A percentile compares a stretch with the other conserved stretches of the same genome.
Evolutionary conservation across 2,888 invertebrate genomes (phyloP).

Genomic region (Hirtodrosophila duncani): DNA sequence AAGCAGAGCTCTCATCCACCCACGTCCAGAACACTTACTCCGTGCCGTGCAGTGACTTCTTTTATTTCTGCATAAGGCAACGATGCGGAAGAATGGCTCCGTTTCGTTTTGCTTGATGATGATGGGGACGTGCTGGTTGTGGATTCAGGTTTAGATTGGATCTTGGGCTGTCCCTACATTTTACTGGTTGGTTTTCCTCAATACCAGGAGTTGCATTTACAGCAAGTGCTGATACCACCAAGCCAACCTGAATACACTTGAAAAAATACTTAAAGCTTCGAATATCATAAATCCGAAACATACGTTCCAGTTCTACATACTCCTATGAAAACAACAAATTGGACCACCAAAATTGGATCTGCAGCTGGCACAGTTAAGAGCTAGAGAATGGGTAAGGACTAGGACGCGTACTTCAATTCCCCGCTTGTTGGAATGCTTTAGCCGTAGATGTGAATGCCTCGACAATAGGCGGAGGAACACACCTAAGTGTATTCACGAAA

Average conservation of each 20-base stretch:
- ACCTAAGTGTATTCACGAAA: slow-evolving; percentile 41
- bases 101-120: slow-evolving; percentile 15
- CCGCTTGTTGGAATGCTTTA: too few relatives aligned
- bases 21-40: slow-evolving; percentile 29
- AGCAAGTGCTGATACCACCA: slow-evolving; percentile 23
- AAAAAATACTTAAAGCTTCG: background rate
- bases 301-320: too few relatives aligned
- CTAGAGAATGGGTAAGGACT: too few relatives aligned
- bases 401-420: too few relatives aligned
- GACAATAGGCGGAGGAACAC: slow-evolving; percentile 27
- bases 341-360: too few relatives aligned
- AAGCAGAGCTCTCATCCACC: slow-evolving; percentile 9
- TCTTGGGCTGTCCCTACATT: slow-evolving; percentile 21
- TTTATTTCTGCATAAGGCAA: slow-evolving; percentile 63
- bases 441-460: slow-evolving; percentile 19
- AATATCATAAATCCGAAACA: too few relatives aligned
- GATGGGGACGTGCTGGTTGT: background rate
- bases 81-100: slow-evolving; percentile 61
- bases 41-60: slow-evolving; percentile 30
- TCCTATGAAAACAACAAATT: too few relatives aligned
- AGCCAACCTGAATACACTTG: background rate
- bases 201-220: slow-evolving; percentile 37
- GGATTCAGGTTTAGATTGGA: slow-evolving; percentile 15
- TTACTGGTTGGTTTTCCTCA: slow-evolving; percentile 26
- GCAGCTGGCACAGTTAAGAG: too few relatives aligned